Conservation (phyloP, 2,888 invertebrate species). For the Digitonthophagus gazella region DNA sequence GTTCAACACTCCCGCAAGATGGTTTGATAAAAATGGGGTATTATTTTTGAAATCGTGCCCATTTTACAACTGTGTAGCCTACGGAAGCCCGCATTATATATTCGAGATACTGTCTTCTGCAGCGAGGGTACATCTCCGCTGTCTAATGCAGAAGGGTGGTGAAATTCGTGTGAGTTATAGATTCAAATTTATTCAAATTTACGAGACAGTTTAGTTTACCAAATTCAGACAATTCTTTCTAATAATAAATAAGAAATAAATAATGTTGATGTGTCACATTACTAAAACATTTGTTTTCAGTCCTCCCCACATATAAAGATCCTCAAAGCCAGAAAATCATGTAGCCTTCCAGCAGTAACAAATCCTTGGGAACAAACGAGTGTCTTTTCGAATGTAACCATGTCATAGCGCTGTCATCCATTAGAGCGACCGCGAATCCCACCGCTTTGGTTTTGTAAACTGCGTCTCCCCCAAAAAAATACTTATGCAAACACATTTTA, state of each 20-base stretch:
- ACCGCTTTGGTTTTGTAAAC: slow-evolving; percentile 30
- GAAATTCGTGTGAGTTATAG: not conserved
- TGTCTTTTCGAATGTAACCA: slow-evolving; percentile 21
- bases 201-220: no score
- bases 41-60: slow-evolving; percentile 7
- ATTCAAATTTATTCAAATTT: no score
- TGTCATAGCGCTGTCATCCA: slow-evolving; percentile 29
- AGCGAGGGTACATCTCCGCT: not conserved
- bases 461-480: slow-evolving; percentile 21
- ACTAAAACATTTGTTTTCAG: no score
- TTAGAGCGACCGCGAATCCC: slow-evolving; percentile 31
- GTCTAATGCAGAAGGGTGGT: not conserved
- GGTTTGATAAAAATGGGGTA: slow-evolving; percentile 13
- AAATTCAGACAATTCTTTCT: no score
- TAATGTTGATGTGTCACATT: no score
- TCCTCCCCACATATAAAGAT: no score
- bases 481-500: slow-evolving; percentile 28
- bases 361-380: slow-evolving; percentile 24
- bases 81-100: slow-evolving; percentile 1
- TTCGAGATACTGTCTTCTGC: slow-evolving; percentile 9
- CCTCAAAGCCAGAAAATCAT: not conserved
- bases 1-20: not conserved
- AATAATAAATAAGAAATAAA: not conserved
- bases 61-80: slow-evolving; percentile 9
- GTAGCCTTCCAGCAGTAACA: not conserved